Percentiles rank a stretch among this genome's conserved stretches.
phyloP scores from a whole-genome alignment of 2,113 vertebrate species.

The Protomyctophum bolini region DNA sequence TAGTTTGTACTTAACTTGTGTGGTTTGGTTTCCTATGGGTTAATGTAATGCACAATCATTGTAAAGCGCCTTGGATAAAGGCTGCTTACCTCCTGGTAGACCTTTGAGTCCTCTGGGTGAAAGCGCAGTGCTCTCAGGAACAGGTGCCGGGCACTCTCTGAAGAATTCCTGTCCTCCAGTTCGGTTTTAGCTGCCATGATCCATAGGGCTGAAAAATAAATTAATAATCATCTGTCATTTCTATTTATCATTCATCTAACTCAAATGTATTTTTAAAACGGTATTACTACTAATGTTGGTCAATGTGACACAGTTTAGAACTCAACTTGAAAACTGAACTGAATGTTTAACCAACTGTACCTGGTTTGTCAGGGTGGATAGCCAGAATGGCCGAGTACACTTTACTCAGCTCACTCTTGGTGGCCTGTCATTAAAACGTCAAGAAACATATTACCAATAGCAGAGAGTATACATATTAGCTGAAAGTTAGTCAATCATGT shows the following conservation, averaged over 20 bases:
- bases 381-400: constrained; percentile 92
- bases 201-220: constrained; percentile 84
- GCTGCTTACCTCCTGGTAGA: constrained; percentile 90
- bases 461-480: not conserved
- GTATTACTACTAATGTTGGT: too few relatives aligned
- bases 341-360: constrained; percentile 68
- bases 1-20: too few relatives aligned
- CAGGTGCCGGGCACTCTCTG: constrained; percentile 93
- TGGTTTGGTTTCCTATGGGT: too few relatives aligned
- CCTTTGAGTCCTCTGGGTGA: constrained; percentile 89
- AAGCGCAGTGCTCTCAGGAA: constrained; percentile 96
- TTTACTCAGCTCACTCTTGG: constrained; percentile 87
- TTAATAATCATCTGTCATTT: not conserved
- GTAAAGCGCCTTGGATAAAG: too few relatives aligned
- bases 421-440: constrained; percentile 75
- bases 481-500: not conserved
- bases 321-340: too few relatives aligned
- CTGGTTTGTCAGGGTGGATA: constrained; percentile 95
- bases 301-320: too few relatives aligned
- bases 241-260: not conserved
- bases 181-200: constrained; percentile 98
- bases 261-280: too few relatives aligned
- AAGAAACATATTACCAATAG: not conserved
- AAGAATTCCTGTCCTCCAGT: constrained; percentile 89
- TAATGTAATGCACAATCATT: too few relatives aligned